Evolutionary conservation across 2,113 vertebrate species (phyloP), one percentile per base, ranked within the genome.

Genomic region (Myrmecophaga tridactyla): DNA sequence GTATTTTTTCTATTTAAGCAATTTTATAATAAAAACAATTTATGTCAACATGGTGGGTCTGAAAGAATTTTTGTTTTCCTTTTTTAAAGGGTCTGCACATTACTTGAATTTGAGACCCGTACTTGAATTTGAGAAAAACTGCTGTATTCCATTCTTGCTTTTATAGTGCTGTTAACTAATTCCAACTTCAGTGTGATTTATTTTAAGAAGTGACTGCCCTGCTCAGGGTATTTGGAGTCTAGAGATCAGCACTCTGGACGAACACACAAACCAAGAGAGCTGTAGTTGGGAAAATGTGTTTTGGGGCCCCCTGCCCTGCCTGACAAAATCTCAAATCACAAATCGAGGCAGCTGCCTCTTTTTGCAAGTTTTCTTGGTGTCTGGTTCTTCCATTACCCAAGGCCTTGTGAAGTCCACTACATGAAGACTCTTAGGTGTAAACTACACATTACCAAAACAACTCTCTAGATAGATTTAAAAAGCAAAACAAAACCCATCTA

Each of bases 1-100:
- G 27, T 86, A 78, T 72, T 94, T 80, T 43, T 82, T 21, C 31
- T 91, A 63, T 46, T 82, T 96, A 73, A 95, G 62, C 89, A 87
- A 86, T 63, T 86, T 60, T 29, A 63, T 39, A 94, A 86, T 89
- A 43, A 63, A 39, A 84, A 18, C 48, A 91, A 48, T 80, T 88
- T 81, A 72, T 43, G 82, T 31, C 39, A 70, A 36, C 25, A 76
- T 36, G 41, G 2, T 76, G n/a, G 51, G n/a, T 83, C n/a, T 58
- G 63, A 89, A 84, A 58, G 29, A 76, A 17, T 41, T 43, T 63
- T 60, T 86, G 73, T 29, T 15, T 70, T 63, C 46, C 34, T 41
- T 92, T 94, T 67, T 56, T 27, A 36, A 75, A 89, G 67, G 7
- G 25, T 72, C 39, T 94, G 12, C 25, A 70, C 4, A 15, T 69